Percentiles rank a stretch among this genome's conserved stretches.
Conservation (phyloP, 2,888 invertebrate species). For the Cheilosia vulpina region DNA sequence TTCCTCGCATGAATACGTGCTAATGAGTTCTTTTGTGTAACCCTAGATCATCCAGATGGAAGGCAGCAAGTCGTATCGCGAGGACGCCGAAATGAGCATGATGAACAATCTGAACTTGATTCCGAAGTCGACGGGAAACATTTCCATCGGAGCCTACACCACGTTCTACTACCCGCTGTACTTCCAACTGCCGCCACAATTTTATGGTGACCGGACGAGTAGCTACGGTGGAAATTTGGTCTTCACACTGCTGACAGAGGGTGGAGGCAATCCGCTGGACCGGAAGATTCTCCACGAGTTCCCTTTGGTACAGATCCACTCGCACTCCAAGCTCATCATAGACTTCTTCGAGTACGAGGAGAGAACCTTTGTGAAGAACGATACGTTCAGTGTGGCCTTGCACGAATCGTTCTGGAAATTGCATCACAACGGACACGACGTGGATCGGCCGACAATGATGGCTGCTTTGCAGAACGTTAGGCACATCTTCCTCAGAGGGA, state of each 20-base stretch:
- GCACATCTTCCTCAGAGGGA: constrained; percentile 90
- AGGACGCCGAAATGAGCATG: constrained; percentile 84
- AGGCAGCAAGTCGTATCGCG: constrained; percentile 81
- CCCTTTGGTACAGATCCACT: constrained; percentile 93
- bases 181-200: constrained; percentile 88
- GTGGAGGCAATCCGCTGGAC: constrained; percentile 85
- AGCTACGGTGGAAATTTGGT: constrained; percentile 96
- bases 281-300: constrained; percentile 86
- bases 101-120: constrained; percentile 87
- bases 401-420: constrained; percentile 91
- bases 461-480: constrained; percentile 94
- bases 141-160: constrained; percentile 82
- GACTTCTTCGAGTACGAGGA: constrained; percentile 87
- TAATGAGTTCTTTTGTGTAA: background rate
- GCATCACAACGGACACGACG: constrained; percentile 84
- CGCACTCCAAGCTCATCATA: constrained; percentile 88
- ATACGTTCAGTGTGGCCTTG: constrained; percentile 86
- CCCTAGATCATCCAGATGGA: constrained; percentile 80
- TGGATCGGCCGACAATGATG: constrained; percentile 93
- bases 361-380: constrained; percentile 84
- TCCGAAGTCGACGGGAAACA: constrained; percentile 85
- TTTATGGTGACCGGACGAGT: constrained; percentile 93
- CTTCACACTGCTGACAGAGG: constrained; percentile 90
- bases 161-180: constrained; percentile 82
- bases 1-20: background rate